Conservation (phyloP, 2,888 invertebrate genomes). For the Osmoderma eremita region DNA sequence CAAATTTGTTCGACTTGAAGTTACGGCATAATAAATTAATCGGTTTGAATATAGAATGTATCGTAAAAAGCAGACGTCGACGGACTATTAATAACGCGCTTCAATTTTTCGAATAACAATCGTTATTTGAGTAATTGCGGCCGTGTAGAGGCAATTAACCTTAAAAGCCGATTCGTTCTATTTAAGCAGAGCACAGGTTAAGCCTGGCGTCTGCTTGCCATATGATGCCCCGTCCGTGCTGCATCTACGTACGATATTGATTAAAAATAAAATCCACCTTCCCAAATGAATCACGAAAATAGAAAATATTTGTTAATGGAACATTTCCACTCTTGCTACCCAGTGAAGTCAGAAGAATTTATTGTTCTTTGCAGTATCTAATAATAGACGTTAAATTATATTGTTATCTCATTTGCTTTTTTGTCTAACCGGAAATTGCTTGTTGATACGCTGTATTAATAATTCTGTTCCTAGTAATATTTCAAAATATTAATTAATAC, state of each 20-base stretch:
- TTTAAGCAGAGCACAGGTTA: neutral
- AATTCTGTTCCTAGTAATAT: too few species aligned
- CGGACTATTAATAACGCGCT: neutral
- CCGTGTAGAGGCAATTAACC: too few species aligned
- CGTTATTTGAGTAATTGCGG: too few species aligned
- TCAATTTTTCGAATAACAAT: neutral
- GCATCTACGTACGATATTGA: conserved; percentile 17
- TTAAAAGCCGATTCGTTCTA: too few species aligned
- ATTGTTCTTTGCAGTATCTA: conserved; percentile 16
- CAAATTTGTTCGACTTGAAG: conserved; percentile 15
- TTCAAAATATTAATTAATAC: too few species aligned
- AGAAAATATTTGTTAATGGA: conserved; percentile 1
- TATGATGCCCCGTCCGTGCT: conserved; percentile 4
- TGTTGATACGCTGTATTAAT: too few species aligned
- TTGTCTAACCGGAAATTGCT: neutral
- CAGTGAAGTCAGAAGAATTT: neutral
- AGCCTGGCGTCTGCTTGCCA: neutral
- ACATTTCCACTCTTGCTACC: conserved; percentile 1
- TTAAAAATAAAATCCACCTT: conserved; percentile 29
- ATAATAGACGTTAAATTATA: neutral
- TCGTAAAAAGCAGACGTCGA: neutral
- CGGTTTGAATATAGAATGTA: neutral
- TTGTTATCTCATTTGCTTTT: neutral
- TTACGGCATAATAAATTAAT: neutral
- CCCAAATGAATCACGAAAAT: conserved; percentile 12